Evolutionary conservation across 2,888 invertebrate species (phyloP).

Genomic region (Beris morrisii): DNA sequence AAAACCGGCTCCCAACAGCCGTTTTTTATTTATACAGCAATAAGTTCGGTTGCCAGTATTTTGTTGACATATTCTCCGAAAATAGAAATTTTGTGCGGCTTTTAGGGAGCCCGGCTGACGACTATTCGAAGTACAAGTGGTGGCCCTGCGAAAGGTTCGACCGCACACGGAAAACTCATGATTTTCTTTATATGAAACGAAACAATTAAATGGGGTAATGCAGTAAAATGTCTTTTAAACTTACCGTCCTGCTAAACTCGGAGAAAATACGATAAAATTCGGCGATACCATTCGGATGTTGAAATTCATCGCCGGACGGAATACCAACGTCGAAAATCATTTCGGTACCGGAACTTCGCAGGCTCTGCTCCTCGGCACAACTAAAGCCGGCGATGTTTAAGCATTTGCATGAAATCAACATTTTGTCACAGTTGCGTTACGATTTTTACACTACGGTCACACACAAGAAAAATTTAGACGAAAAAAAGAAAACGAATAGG

Average conservation of each 20-base stretch:
- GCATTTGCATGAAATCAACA: slow-evolving; percentile 70
- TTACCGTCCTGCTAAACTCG: slow-evolving; percentile 30
- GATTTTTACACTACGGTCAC: neutral
- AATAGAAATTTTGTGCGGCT: no score
- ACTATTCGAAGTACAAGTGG: no score
- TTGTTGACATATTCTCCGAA: no score
- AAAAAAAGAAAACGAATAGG: neutral
- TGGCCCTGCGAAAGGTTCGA: no score
- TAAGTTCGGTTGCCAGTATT: no score
- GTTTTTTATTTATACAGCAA: slow-evolving; percentile 21
- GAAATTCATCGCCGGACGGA: slow-evolving; percentile 7
- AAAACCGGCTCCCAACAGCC: slow-evolving; percentile 27
- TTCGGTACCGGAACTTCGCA: slow-evolving; percentile 57
- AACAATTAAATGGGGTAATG: neutral
- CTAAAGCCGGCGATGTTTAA: slow-evolving; percentile 60
- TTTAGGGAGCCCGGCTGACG: no score
- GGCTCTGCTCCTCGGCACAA: slow-evolving; percentile 41
- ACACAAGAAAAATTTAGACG: neutral
- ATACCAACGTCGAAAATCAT: slow-evolving; percentile 1
- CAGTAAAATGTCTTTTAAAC: neutral
- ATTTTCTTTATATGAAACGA: no score
- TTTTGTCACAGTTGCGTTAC: slow-evolving; percentile 38
- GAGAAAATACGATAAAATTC: slow-evolving; percentile 21
- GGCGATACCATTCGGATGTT: slow-evolving; percentile 13
- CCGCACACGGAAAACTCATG: no score